A percentile compares a stretch with the other conserved stretches of the same genome.
phyloP scores from a whole-genome alignment of 1,140 invertebrate species.

The Neodiprion virginianus region DNA sequence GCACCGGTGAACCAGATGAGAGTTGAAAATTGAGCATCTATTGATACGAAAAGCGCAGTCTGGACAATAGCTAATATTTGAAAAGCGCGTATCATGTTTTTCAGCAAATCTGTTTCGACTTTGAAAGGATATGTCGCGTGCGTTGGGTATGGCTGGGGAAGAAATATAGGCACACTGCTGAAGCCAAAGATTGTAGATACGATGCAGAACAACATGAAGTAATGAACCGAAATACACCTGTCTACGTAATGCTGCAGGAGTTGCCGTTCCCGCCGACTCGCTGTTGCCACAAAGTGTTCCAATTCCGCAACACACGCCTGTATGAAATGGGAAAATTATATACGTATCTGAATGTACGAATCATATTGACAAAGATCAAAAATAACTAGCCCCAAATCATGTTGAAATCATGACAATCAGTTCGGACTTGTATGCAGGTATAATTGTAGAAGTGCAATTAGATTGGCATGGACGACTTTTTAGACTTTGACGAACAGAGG shows the following conservation, averaged over 20 bases:
- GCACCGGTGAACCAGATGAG: constrained; percentile 40
- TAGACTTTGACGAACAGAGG: too few species aligned
- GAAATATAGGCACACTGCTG: constrained; percentile 32
- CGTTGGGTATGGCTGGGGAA: constrained; percentile 35
- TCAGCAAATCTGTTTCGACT: constrained; percentile 29
- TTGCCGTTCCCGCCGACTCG: too few species aligned
- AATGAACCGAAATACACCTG: constrained; percentile 26
- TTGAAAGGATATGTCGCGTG: constrained; percentile 47
- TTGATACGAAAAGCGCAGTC: constrained; percentile 32
- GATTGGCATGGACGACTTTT: too few species aligned
- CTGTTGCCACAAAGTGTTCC: too few species aligned
- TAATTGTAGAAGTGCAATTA: too few species aligned
- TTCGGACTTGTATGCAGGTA: too few species aligned
- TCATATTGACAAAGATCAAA: too few species aligned
- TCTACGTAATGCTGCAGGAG: constrained; percentile 30
- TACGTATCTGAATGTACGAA: too few species aligned
- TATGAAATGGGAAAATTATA: too few species aligned
- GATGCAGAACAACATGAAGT: constrained; percentile 16
- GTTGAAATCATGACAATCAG: too few species aligned
- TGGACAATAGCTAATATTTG: constrained; percentile 43
- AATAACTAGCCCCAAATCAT: too few species aligned
- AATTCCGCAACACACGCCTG: too few species aligned
- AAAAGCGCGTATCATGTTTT: constrained; percentile 41
- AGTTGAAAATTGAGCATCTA: constrained; percentile 39
- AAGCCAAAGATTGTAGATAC: constrained; percentile 27